Evolutionary conservation across 1,140 invertebrate genomes (phyloP), one percentile per base, ranked within the genome.

Genomic region (Drosophila nannoptera): DNA sequence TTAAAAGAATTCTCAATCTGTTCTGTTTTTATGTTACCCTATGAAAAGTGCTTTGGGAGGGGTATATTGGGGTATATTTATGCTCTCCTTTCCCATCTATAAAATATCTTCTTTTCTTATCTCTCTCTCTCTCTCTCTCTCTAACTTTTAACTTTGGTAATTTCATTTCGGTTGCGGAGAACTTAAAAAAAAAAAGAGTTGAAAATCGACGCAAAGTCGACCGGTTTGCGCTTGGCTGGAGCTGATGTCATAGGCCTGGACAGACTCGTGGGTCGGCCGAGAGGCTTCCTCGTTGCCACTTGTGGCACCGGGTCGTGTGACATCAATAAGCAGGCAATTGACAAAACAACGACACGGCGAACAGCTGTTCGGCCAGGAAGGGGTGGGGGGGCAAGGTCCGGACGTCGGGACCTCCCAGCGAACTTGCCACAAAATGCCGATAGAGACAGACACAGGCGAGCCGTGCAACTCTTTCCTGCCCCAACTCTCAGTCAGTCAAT

Each of bases 161-260:
- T 69, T 69, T 78, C 46, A 52, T 46, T 59, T 40, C 22, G 22
- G 22, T 22, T 22, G 22, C 22, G 22, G 22, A 3, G 22, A 22
- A 22, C 3, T 22, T 2, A 22, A 82, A 78, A 82, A 82, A 78
- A 46, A 50, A 50, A 35, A 84, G 81, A 80, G 81, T 61, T 50
- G 14, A 31, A 56, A 14, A 56, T 36, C 35, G 42, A 36, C 46
- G 68, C 32, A 60, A 53, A 58, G 73, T 76, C 80, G 77, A 86
- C 80, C 82, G 80, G 80, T 84, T 72, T 72, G 69, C 42, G 53
- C 40, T 68, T 62, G 76, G 76, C 73, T 86, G 49, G 73, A 80
- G 76, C 80, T 84, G 80, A 84, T 84, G 80, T 84, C 80, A 84
- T 84, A 46, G 73, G 78, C 42, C 60, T 55, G 22, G 52, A 40